phyloP scores from a whole-genome alignment of 2,113 vertebrate genomes.

The Cyprinodon tularosa region DNA sequence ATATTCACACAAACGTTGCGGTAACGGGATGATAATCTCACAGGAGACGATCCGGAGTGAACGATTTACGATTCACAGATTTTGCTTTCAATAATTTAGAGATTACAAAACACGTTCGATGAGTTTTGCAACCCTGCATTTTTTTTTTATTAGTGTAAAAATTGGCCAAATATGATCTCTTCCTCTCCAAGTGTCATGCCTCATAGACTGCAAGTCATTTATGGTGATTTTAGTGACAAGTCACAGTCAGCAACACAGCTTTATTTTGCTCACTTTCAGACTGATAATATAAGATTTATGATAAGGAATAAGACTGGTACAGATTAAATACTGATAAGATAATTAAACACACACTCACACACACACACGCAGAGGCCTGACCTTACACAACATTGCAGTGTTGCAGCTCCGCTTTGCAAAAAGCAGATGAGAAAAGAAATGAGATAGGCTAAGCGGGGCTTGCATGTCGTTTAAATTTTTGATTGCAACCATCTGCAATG shows the following conservation, averaged over 20 bases:
- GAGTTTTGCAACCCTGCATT: constrained; percentile 54
- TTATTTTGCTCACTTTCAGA: constrained; percentile 60
- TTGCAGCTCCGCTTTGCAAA: constrained; percentile 68
- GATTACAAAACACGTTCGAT: constrained; percentile 54
- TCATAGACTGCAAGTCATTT: constrained; percentile 57
- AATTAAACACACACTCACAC: constrained; percentile 66
- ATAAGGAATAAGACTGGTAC: constrained; percentile 66
- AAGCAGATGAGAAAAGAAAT: constrained; percentile 46
- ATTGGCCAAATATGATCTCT: constrained; percentile 67
- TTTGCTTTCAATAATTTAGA: constrained; percentile 49
- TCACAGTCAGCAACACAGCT: constrained; percentile 48
- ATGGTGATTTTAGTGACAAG: constrained; percentile 60
- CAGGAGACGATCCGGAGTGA: constrained; percentile 58
- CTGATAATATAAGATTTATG: constrained; percentile 74
- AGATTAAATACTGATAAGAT: constrained; percentile 75
- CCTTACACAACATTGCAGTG: constrained; percentile 64
- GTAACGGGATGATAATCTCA: constrained; percentile 68
- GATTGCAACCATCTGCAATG: constrained; percentile 78
- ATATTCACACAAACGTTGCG: constrained; percentile 61
- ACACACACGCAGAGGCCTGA: constrained; percentile 31
- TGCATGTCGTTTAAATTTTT: constrained; percentile 78
- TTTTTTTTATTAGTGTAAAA: constrained; percentile 33
- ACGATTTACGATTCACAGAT: constrained; percentile 55
- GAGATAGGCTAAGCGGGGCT: constrained; percentile 65
- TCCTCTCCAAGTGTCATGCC: constrained; percentile 51